phyloP scores from a whole-genome alignment of 2,888 invertebrate genomes.

The Geophilus truncorum region DNA sequence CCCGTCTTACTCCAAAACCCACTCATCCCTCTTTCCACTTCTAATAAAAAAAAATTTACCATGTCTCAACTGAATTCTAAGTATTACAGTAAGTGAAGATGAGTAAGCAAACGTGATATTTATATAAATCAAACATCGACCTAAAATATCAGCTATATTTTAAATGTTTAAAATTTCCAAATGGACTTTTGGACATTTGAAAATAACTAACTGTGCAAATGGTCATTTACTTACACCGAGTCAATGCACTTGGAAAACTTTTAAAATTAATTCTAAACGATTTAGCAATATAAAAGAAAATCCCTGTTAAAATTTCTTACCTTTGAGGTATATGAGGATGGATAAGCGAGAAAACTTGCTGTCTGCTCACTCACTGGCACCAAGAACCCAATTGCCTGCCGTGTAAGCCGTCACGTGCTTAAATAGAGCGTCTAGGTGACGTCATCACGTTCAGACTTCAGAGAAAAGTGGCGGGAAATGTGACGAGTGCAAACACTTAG shows the following conservation, averaged over 20 bases:
- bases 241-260: background rate
- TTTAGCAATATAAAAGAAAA: background rate
- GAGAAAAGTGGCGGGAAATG: conserved; percentile 10
- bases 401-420: background rate
- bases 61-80: background rate
- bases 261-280: background rate
- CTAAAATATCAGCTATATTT: background rate
- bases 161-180: background rate
- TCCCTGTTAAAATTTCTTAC: background rate
- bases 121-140: background rate
- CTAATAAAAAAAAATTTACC: background rate
- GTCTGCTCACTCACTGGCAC: background rate
- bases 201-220: background rate
- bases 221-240: background rate
- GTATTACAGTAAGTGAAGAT: background rate
- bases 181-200: background rate
- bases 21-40: background rate
- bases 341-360: background rate
- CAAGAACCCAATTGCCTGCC: background rate
- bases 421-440: background rate
- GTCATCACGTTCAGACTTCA: background rate
- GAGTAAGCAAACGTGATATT: background rate
- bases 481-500: conserved; percentile 13
- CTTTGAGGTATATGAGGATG: background rate
- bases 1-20: background rate